Base-by-base conservation (phyloP, 2,113 vertebrate genomes). In the Colistium nudipinnis region DNA sequence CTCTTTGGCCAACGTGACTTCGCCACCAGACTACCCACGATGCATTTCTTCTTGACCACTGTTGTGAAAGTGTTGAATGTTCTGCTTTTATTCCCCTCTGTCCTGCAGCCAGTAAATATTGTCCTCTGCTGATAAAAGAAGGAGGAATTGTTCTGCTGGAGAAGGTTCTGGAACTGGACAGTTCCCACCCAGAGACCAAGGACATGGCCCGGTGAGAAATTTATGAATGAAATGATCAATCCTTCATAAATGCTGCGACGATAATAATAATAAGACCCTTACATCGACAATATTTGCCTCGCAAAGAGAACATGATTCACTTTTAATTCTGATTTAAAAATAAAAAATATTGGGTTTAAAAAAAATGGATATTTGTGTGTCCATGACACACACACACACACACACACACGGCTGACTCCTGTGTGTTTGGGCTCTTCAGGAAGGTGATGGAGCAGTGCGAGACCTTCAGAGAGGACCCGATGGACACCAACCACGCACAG, bases 371-470 rank as follows among this genome's bases (percentile, higher is more conserved):
- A n/a, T n/a, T n/a, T n/a, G n/a, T n/a, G n/a, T n/a, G n/a, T n/a
- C n/a, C n/a, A n/a, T n/a, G n/a, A n/a, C n/a, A n/a, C n/a, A n/a
- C n/a, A n/a, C n/a, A n/a, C n/a, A n/a, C n/a, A n/a, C n/a, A n/a
- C n/a, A n/a, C n/a, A n/a, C n/a, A n/a, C n/a, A n/a, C n/a, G n/a
- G n/a, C n/a, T n/a, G n/a, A n/a, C n/a, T n/a, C n/a, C n/a, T n/a
- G n/a, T 7, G 10, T 51, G 2, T 57, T 83, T 63, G 80, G 48
- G 61, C 71, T 80, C 81, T 36, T 3, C 79, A 98, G 97, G 85
- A 98, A 97, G 92, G 97, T 99, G 73, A 96, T 96, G 87, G 95
- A 96, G 80, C 96, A 96, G 80, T 98, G 97, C 91, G 93, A 94
- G 87, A 96, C 90, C 92, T 99, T 96, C 92, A 97, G 95, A 90